phyloP scores from a whole-genome alignment of 2,797 vertebrate species.

The Cossypha polioptera region DNA sequence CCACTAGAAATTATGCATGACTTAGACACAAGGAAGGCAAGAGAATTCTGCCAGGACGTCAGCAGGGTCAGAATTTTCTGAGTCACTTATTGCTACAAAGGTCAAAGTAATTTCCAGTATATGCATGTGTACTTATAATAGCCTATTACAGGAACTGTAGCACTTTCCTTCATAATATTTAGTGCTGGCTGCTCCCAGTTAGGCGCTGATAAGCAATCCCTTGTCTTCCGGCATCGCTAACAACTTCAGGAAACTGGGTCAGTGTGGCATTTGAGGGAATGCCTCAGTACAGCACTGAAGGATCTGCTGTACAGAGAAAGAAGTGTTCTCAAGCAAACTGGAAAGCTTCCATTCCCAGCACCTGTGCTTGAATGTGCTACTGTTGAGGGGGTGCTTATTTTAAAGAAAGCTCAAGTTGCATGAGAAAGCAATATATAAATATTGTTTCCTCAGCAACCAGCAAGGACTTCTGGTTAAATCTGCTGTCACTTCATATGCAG shows the following conservation, averaged over 20 bases:
- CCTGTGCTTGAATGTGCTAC: background rate
- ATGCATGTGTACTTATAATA: background rate
- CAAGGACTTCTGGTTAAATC: background rate
- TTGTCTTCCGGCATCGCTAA: background rate
- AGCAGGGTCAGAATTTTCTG: background rate
- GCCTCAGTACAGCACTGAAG: background rate
- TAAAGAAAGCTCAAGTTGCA: background rate
- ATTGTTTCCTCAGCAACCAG: slow-evolving; percentile 31
- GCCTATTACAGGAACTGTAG: background rate
- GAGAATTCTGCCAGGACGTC: background rate
- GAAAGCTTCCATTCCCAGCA: background rate
- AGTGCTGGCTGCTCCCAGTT: background rate
- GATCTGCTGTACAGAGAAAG: background rate
- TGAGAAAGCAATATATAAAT: background rate
- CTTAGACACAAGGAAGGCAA: background rate
- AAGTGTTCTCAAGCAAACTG: background rate
- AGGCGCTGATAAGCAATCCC: background rate
- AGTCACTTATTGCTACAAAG: background rate
- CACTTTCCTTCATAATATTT: background rate
- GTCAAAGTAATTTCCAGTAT: background rate
- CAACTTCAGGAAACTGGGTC: slow-evolving; percentile 47
- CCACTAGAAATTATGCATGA: background rate
- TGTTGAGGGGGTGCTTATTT: background rate
- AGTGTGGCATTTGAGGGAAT: slow-evolving; percentile 38
- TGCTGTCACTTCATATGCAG: background rate